Percentiles rank a stretch among this genome's conserved stretches.
Conservation (phyloP, 1,140 invertebrate genomes). For the Papilio aristodemus region DNA sequence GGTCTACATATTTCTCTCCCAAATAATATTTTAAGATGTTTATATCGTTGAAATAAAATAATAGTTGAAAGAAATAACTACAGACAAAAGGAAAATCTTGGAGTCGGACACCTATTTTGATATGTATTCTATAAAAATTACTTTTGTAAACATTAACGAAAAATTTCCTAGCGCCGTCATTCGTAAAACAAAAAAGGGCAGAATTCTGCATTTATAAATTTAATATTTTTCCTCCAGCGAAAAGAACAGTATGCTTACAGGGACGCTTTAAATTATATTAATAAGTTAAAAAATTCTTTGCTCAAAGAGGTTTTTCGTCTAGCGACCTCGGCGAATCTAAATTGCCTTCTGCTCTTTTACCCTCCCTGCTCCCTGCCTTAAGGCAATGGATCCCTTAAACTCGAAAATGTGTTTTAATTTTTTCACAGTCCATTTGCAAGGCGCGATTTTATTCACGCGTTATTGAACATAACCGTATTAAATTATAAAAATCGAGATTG, state of each 20-base stretch:
- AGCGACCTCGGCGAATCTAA: conserved; percentile 26
- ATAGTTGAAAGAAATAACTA: too few species aligned
- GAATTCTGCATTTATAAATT: neutral
- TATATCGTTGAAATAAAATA: too few species aligned
- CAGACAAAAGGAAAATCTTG: too few species aligned
- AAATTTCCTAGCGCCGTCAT: conserved; percentile 1
- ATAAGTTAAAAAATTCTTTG: conserved; percentile 29
- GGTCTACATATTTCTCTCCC: too few species aligned
- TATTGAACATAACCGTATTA: conserved; percentile 26
- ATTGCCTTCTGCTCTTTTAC: conserved; percentile 33
- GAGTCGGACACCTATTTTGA: too few species aligned
- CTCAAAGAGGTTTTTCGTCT: conserved; percentile 30
- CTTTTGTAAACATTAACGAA: neutral
- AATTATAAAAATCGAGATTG: conserved; percentile 19
- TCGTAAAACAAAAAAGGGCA: neutral
- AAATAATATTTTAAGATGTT: too few species aligned
- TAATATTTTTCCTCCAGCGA: conserved; percentile 15
- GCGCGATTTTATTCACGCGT: conserved; percentile 31
- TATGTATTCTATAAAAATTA: too few species aligned
- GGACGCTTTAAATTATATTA: conserved; percentile 32
- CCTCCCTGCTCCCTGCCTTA: neutral
- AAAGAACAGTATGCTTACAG: conserved; percentile 24
- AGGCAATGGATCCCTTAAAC: conserved; percentile 25
- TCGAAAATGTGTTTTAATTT: conserved; percentile 35
- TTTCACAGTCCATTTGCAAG: conserved; percentile 34